phyloP scores from a whole-genome alignment of 2,113 vertebrate genomes.

The Stomatorhinus ivindoensis region DNA sequence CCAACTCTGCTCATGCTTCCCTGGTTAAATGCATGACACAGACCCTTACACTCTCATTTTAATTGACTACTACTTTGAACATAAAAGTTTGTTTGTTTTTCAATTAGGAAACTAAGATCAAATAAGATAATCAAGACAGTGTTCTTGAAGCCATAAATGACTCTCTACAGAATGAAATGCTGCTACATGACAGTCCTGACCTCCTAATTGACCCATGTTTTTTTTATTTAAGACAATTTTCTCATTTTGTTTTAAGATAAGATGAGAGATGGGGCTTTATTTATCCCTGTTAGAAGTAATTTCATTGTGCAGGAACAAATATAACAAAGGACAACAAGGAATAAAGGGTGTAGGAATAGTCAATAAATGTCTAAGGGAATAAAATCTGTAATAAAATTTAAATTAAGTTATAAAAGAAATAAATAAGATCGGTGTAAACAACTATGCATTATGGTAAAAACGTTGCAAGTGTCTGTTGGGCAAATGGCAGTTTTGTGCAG shows the following conservation, averaged over 20 bases:
- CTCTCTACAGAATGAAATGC: background rate
- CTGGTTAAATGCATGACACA: no score
- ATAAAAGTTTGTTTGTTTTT: background rate
- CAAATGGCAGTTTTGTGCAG: conserved; percentile 12
- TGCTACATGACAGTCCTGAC: background rate
- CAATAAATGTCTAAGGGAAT: background rate
- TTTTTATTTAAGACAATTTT: background rate
- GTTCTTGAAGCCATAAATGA: background rate
- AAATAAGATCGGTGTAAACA: background rate
- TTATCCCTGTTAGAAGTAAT: background rate
- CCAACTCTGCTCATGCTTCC: no score
- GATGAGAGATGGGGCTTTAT: background rate
- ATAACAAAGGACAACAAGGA: background rate
- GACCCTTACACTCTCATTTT: background rate
- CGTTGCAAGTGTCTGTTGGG: background rate
- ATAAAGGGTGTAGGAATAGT: background rate
- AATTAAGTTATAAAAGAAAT: background rate
- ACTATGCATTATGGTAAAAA: background rate
- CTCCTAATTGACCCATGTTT: background rate
- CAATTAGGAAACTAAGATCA: background rate
- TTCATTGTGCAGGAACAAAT: background rate
- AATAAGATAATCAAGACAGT: background rate
- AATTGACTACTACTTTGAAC: background rate
- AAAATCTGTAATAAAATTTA: background rate
- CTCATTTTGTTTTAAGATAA: background rate